Base-by-base conservation (phyloP, 2,113 vertebrate species). In the Cettia cetti region DNA sequence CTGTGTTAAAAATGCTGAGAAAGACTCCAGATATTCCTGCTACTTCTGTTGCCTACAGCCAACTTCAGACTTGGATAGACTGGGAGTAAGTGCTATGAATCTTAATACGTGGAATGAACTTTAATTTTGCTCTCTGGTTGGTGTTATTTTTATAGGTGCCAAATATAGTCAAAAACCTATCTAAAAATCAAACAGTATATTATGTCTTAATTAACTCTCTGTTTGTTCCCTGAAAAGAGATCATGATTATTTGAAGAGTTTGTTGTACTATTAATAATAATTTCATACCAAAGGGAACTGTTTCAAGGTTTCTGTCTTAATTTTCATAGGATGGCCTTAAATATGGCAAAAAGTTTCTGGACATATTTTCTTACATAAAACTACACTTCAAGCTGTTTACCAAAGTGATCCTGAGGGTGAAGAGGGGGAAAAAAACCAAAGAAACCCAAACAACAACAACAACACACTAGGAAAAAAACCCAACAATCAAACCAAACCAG, bases 371-470 rank as follows among this genome's bases (percentile, higher is more conserved):
- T 39, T 2, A 47, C 17, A 5, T 54, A 71, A 59, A 92, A n/a
- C 33, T 78, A 47, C 11, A 10, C 14, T 81, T 82, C 13, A 49
- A 75, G 5, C 6, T 65, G 18, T 37, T 31, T 68, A 37, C 8
- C 24, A 70, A 79, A 79, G 23, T 27, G 44, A 52, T 31, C 2
- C 22, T 31, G 7, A 39, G 4, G 15, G 70, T 54, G 33, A 78
- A 21, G 10, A 54, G 7, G 5, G 4, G 4, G 1, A 0, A 10
- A 23, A 57, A 69, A 40, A 13, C 0, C 30, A 47, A 80, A 31
- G 18, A 63, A n/a, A 49, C 1, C 4, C 3, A 37, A 37, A 23
- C 10, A 74, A 17, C 53, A 71, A 19, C 10, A 74, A 15, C 6
- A 70, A 16, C 9, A 59, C 18, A 21, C 2, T 75, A 45, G 9